Base-by-base conservation (phyloP, 2,888 invertebrate genomes). In the Thera obeliscata region DNA sequence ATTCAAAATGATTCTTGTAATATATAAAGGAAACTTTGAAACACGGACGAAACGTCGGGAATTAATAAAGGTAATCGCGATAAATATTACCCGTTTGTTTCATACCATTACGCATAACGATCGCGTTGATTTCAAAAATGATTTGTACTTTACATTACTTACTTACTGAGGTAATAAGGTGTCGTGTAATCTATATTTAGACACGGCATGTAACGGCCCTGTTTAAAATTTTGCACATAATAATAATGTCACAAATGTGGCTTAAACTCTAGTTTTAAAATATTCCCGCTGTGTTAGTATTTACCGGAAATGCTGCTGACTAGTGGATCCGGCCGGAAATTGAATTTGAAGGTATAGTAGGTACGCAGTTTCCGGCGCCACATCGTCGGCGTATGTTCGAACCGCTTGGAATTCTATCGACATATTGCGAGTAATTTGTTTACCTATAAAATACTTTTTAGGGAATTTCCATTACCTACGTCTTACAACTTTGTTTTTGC, bases 271-370 rank as follows among this genome's bases (percentile, higher is more conserved):
- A 43, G 43, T 38, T 67, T 59, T 54, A 58, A 68, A 68, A 68
- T 58, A 64, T 61, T 61, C 59, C 48, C 38, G 46, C 5, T 33
- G 12, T n/a, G 38, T 35, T 35, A 5, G 41, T 50, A 48, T 64
- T 66, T 61, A 79, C 77, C 76, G 78, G 80, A 84, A 81, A 82
- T 85, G 79, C 81, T 81, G 77, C 78, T 90, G 88, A 90, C 90
- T 90, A 85, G 89, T 84, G 84, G 84, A 86, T 87, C 87, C 87
- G 87, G 86, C 80, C 90, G 92, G 90, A 92, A 91, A 92, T 92
- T 91, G 90, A 90, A 91, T 91, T 88, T 88, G 87, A 83, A 88
- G 88, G 88, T 63, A 63, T 89, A 41, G 41, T 89, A 41, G 41
- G 43, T 46, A 91, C 90, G 91, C 90, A 90, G 88, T 87, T 88